phyloP scores from a whole-genome alignment of 1,140 invertebrate species.

The Aphaenogaster rudis region DNA sequence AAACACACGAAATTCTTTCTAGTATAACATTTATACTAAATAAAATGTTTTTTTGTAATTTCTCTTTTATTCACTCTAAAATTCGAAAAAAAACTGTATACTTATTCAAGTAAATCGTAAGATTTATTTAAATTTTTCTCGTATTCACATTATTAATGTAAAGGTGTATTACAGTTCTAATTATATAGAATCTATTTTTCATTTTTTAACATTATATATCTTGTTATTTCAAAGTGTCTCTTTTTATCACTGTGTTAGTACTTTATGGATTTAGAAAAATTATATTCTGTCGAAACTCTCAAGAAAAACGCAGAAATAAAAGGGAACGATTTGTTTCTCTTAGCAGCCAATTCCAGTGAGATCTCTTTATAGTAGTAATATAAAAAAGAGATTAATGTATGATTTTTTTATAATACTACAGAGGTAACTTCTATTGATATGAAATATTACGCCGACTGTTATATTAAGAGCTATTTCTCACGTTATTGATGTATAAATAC shows the following conservation, averaged over 20 bases:
- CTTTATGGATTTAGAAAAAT: neutral
- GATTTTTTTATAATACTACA: neutral
- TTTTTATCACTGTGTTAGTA: slow-evolving; percentile 18
- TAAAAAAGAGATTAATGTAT: slow-evolving; percentile 20
- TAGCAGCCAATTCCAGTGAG: slow-evolving; percentile 1
- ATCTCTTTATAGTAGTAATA: slow-evolving; percentile 14
- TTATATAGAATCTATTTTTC: slow-evolving; percentile 9
- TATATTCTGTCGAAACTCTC: neutral
- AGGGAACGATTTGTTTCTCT: slow-evolving; percentile 12
- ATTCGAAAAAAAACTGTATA: neutral
- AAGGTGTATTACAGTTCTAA: neutral
- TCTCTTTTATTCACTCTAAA: no score
- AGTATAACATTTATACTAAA: neutral
- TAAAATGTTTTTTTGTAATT: neutral
- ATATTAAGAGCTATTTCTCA: neutral
- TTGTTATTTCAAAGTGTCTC: neutral
- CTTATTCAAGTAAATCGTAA: neutral
- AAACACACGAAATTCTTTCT: neutral
- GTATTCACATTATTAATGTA: neutral
- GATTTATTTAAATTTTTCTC: neutral
- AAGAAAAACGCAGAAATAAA: slow-evolving; percentile 15
- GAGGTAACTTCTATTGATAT: neutral
- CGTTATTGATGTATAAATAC: neutral
- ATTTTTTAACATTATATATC: neutral
- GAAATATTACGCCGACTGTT: neutral